Evolutionary conservation across 2,888 invertebrate species (phyloP).

Genomic region (Alsophila aescularia): DNA sequence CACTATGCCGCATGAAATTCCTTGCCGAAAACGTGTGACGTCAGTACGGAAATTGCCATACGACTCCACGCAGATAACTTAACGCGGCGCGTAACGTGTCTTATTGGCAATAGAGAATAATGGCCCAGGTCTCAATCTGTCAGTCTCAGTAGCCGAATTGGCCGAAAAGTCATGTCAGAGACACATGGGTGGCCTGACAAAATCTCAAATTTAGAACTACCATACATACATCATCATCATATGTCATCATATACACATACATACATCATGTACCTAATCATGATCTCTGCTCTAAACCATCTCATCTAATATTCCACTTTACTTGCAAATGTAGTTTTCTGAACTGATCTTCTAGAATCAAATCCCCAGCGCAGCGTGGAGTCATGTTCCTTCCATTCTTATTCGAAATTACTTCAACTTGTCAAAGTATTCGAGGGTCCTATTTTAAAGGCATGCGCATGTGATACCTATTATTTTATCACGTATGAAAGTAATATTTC

Average conservation of each 20-base stretch:
- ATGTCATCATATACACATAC: neutral
- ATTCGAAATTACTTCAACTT: conserved; percentile 63
- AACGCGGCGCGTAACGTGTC: too few relatives aligned
- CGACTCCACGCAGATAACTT: too few relatives aligned
- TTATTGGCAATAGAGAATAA: too few relatives aligned
- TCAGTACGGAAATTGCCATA: too few relatives aligned
- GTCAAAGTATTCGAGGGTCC: conserved; percentile 63
- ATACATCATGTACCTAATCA: neutral
- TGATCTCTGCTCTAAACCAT: neutral
- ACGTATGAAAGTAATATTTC: conserved; percentile 65
- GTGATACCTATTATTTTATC: conserved; percentile 67
- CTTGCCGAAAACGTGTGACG: too few relatives aligned
- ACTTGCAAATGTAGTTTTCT: conserved; percentile 19
- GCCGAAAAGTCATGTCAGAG: too few relatives aligned
- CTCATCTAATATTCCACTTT: conserved; percentile 9
- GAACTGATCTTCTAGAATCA: conserved; percentile 17
- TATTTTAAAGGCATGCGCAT: conserved; percentile 58
- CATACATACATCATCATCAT: neutral
- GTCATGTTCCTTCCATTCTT: conserved; percentile 65
- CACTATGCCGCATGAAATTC: too few relatives aligned
- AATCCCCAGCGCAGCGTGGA: conserved; percentile 32
- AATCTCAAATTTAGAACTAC: too few relatives aligned
- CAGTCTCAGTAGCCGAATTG: too few relatives aligned
- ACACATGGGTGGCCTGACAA: too few relatives aligned
- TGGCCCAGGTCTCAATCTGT: too few relatives aligned